Conservation (phyloP, 35 echinoderm and acorn worm species). For the Anneissia japonica region DNA sequence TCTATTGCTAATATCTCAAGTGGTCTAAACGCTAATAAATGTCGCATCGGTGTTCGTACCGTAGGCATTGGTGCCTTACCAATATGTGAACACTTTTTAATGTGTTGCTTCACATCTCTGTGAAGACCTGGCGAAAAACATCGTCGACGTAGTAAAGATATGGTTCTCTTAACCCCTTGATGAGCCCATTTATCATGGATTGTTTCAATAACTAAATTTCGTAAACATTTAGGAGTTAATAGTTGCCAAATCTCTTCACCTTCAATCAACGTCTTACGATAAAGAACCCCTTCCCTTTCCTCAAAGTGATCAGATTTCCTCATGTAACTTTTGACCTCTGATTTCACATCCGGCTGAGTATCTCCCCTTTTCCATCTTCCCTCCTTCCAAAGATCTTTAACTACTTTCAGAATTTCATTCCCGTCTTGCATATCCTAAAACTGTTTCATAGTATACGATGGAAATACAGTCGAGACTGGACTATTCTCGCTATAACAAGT, state of each 20-base stretch:
- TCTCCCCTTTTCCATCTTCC: not conserved
- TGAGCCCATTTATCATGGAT: constrained; percentile 37
- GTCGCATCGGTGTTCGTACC: not conserved
- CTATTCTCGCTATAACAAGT: too few species aligned
- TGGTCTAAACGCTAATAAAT: constrained; percentile 19
- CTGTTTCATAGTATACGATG: constrained; percentile 13
- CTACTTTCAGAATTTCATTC: not conserved
- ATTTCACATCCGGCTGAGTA: too few species aligned
- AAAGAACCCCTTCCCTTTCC: constrained; percentile 10
- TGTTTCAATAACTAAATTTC: not conserved
- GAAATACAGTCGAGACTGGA: constrained; percentile 16
- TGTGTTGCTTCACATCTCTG: not conserved
- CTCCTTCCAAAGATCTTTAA: not conserved
- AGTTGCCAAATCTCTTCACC: not conserved
- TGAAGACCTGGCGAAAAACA: constrained; percentile 28
- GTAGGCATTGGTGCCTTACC: constrained; percentile 16
- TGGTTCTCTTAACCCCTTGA: constrained; percentile 15
- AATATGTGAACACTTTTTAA: not conserved
- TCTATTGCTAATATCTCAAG: not conserved
- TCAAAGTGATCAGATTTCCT: not conserved
- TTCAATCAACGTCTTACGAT: not conserved
- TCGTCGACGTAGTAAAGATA: not conserved
- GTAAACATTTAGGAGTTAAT: not conserved
- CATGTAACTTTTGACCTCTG: not conserved
- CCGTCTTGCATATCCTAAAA: constrained; percentile 8